Evolutionary conservation across 2,113 vertebrate species (phyloP), one percentile per base, ranked within the genome.

Genomic region (Eubucco bourcierii): DNA sequence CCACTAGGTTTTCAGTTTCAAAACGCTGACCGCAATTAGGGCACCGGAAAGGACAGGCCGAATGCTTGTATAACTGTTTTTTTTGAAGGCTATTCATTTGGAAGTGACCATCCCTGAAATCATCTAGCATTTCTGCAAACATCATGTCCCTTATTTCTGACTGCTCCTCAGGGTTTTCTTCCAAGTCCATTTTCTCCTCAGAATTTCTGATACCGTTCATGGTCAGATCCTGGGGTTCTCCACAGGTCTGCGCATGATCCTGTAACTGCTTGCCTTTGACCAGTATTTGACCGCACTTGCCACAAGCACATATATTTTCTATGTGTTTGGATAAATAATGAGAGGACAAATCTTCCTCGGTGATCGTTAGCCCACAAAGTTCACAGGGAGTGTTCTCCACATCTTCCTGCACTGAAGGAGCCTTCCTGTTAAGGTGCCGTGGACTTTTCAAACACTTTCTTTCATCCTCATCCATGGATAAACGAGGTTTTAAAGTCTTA

Each of bases 241-340:
- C 99, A 31, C 99, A 99, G 50, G 98, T 98, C 91, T 99, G 98
- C 0, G 99, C 99, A 10, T 99, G 99, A 76, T 99, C 99, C 97
- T 99, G 99, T 33, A 99, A 97, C 95, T 99, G 99, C 63, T 98
- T 98, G 37, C 99, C 99, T 97, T 99, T 99, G 79, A 99, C 98
- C 50, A 99, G 98, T 82, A 99, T 99, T 93, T 99, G 99, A 80
- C 99, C 99, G 17, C 99, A 99, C 72, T 99, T 98, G 28, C 99
- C 99, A 47, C 99, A 99, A 4, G 99, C 99, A 25, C 99, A 99
- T 90, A 99, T 99, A 84, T 99, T 99, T 80, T 98, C 98, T 96
- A 99, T 98, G 96, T 99, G 99, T 95, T 98, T 98, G 95, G 99
- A 98, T 93, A 99, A 98, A 95, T 99, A 99, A 97, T 99, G 99